These are phyloP conservation scores for Numenius phaeopus DNA, from an alignment of 2,797 vertebrate species.

Conservation along the genomic window DNA sequence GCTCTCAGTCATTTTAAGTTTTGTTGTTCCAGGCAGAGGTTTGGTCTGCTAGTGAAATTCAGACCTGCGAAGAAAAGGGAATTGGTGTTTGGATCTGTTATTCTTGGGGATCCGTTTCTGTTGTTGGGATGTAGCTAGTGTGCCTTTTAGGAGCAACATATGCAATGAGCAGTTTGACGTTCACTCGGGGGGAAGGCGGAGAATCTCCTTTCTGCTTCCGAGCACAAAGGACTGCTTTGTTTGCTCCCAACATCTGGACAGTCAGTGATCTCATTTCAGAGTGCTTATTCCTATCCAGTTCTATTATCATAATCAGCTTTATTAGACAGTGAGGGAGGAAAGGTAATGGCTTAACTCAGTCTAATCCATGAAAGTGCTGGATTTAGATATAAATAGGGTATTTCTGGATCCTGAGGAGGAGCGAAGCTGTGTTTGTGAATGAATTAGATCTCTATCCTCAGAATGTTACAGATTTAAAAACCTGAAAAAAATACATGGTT, in stretches of 20 bases:
- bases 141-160: not conserved
- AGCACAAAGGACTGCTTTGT: not conserved
- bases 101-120: not conserved
- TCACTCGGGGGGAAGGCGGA: not conserved
- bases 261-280: not conserved
- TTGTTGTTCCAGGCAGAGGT: not conserved
- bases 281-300: not conserved
- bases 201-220: not conserved
- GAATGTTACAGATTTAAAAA: not conserved
- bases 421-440: not conserved
- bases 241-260: not conserved
- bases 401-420: not conserved
- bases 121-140: not conserved
- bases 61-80: not conserved
- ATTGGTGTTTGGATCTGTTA: not conserved
- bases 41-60: not conserved
- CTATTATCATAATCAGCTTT: not conserved
- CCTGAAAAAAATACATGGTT: fast-evolving
- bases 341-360: not conserved
- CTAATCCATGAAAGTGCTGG: not conserved
- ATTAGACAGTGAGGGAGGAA: not conserved
- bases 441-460: not conserved
- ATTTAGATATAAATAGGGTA: not conserved
- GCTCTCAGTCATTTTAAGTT: not conserved
- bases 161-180: not conserved